Conservation (phyloP, 1,140 invertebrate species). For the Calliopsis andreniformis region DNA sequence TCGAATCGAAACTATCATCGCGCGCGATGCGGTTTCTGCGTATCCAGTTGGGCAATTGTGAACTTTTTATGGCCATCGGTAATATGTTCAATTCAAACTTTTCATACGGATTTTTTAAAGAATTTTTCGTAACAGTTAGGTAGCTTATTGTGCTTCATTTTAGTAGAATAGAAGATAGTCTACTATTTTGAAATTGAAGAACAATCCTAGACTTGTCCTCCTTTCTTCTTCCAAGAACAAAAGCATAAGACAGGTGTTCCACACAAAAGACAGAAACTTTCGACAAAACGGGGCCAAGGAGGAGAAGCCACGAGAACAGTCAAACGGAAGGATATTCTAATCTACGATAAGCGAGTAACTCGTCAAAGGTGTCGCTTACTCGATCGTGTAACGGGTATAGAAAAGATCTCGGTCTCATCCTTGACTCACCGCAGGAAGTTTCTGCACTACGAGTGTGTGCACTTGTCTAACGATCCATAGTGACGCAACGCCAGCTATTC, state of each 20-base stretch:
- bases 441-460: background rate
- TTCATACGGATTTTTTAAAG: too few species aligned
- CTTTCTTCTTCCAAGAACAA: too few species aligned
- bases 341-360: background rate
- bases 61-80: constrained; percentile 53
- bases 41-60: constrained; percentile 29
- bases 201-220: too few species aligned
- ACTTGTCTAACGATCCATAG: constrained; percentile 39
- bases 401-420: constrained; percentile 44
- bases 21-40: constrained; percentile 12
- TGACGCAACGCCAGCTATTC: constrained; percentile 54
- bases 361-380: background rate
- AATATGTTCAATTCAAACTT: too few species aligned
- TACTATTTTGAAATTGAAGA: too few species aligned
- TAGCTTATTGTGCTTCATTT: too few species aligned
- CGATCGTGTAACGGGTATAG: background rate
- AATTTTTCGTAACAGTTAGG: too few species aligned
- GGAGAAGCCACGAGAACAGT: background rate
- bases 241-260: too few species aligned
- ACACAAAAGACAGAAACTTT: too few species aligned
- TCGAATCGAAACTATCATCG: constrained; percentile 53
- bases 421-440: constrained; percentile 56
- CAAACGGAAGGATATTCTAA: background rate
- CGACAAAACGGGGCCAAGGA: constrained; percentile 4
- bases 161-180: too few species aligned